Percentiles rank a stretch among this genome's conserved stretches.
Evolutionary conservation across 2,113 vertebrate genomes (phyloP).

Genomic region (Mustela lutreola): DNA sequence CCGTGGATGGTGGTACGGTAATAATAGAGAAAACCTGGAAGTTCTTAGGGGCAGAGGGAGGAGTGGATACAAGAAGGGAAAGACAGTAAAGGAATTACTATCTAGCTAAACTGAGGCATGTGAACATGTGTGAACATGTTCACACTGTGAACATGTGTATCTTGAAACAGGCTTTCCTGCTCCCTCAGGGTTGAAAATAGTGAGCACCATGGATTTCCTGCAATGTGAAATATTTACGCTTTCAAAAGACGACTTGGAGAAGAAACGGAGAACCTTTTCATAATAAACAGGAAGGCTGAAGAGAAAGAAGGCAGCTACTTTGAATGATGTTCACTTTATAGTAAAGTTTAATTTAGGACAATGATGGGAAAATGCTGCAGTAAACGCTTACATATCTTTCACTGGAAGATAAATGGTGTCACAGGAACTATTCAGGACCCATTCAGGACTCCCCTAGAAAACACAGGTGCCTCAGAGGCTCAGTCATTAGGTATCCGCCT

Average conservation of each 20-base stretch:
- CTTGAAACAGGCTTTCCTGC: not conserved
- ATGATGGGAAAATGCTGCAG: not conserved
- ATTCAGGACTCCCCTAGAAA: conserved; percentile 23
- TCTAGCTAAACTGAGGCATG: not conserved
- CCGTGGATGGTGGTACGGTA: not conserved
- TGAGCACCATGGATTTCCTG: not conserved
- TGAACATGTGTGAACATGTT: not conserved
- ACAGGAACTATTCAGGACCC: not conserved
- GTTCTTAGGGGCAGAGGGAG: not conserved
- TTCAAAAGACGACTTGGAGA: conserved; percentile 31
- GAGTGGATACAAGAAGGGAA: not conserved
- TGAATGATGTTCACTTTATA: not conserved
- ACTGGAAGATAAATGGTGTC: not conserved
- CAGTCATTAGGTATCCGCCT: too few relatives aligned
- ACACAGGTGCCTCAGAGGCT: not conserved
- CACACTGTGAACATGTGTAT: not conserved
- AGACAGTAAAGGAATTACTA: not conserved
- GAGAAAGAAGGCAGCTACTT: not conserved
- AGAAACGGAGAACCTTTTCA: not conserved
- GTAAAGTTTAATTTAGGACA: not conserved
- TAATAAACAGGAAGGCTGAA: conserved; percentile 1
- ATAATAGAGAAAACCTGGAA: not conserved
- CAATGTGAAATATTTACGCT: not conserved
- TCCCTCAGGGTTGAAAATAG: not conserved
- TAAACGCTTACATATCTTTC: not conserved